Base-by-base conservation (phyloP, 2,888 invertebrate species). In the Diaprepes abbreviatus region DNA sequence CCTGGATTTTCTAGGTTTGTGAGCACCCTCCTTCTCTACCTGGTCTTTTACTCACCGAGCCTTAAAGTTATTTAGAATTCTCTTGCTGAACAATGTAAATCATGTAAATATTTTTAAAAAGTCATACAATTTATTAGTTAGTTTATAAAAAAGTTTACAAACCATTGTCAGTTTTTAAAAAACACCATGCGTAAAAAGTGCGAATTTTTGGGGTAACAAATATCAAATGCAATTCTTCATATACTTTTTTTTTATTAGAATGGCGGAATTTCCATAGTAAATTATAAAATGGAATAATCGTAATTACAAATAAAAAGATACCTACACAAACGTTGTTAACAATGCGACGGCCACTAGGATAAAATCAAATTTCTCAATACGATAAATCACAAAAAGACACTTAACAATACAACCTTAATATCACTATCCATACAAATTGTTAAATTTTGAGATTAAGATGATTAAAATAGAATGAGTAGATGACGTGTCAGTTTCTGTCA, bases 331-430 rank as follows among this genome's bases (percentile, higher is more conserved):
- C 21, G 21, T 24, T 48, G n/a, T 36, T 19, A 6, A 55, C 55
- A 55, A 55, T 19, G 38, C 36, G 36, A 55, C 55, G 21, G 36
- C 24, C 55, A 55, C 55, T 38, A 21, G n/a, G 3, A 7, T 55
- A 55, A 55, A 55, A 55, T 55, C 38, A 55, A 55, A 38, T 9
- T 12, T 35, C 19, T 55, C 36, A 12, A 24, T 55, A 55, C 24
- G 55, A 5, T 19, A 36, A 24, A 55, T 38, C 55, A 55, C 38
- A 55, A 55, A 24, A 38, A 55, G 38, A 55, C 36, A 55, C 55
- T 55, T 55, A 55, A 55, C 17, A 55, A 17, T 38, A 55, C 14
- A 36, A 55, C 55, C 36, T 55, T 55, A 55, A 54, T 38, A 55
- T 55, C 55, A 55, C 55, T 55, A 55, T 38, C 10, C 40, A 7